Percentiles rank a stretch among this genome's conserved stretches.
Evolutionary conservation across 2,113 vertebrate species (phyloP).

Genomic region (Sander vitreus): DNA sequence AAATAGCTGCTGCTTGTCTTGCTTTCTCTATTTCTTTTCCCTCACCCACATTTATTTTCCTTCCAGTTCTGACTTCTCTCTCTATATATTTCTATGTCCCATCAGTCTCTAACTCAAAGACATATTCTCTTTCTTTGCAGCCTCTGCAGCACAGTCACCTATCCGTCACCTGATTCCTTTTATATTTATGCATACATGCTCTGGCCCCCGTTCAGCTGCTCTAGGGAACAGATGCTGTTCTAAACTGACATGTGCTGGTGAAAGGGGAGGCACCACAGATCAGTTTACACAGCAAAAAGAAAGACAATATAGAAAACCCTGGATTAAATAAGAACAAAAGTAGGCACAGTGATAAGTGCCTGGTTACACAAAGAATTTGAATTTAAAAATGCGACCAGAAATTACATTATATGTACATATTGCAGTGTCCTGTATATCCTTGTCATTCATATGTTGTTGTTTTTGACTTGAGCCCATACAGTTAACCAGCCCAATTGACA

Average conservation of each 20-base stretch:
- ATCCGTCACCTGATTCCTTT: slow-evolving; percentile 55
- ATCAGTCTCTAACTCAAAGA: slow-evolving; percentile 17
- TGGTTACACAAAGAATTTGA: slow-evolving; percentile 14
- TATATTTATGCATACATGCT: slow-evolving; percentile 21
- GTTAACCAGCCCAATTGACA: neutral
- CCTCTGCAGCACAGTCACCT: slow-evolving; percentile 42
- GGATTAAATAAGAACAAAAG: slow-evolving; percentile 44
- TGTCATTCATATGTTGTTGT: neutral
- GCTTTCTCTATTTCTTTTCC: slow-evolving; percentile 22
- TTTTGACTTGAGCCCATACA: neutral
- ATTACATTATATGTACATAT: neutral
- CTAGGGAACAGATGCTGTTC: slow-evolving; percentile 67
- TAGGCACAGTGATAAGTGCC: slow-evolving; percentile 13
- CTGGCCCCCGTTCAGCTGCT: slow-evolving; percentile 45
- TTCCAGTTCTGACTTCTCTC: neutral
- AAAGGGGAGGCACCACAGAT: slow-evolving; percentile 32
- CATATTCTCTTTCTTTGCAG: slow-evolving; percentile 31
- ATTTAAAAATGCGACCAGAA: neutral
- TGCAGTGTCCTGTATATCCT: neutral
- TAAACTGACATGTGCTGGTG: slow-evolving; percentile 51
- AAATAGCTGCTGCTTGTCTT: slow-evolving; percentile 55
- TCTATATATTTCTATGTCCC: slow-evolving; percentile 13
- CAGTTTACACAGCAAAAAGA: slow-evolving; percentile 59
- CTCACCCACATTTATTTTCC: slow-evolving; percentile 19
- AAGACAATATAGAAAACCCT: slow-evolving; percentile 49